A percentile compares a stretch with the other conserved stretches of the same genome.
These are phyloP conservation scores for Saccopteryx leptura DNA, from an alignment of 2,113 vertebrate species.

Conservation along the genomic window DNA sequence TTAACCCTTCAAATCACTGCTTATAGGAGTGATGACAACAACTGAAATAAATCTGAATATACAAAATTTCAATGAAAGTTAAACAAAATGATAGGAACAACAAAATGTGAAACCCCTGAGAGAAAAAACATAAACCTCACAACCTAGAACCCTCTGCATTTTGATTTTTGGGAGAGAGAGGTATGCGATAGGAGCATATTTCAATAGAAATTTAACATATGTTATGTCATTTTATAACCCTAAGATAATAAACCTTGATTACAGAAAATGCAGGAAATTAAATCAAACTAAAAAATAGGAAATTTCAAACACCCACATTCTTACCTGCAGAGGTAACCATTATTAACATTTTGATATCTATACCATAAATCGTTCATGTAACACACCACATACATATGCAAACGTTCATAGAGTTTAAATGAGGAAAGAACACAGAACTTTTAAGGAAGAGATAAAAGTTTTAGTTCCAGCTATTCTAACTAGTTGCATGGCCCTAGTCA, in stretches of 20 bases:
- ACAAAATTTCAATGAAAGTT: neutral
- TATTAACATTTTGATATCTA: constrained; percentile 12
- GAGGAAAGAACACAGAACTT: neutral
- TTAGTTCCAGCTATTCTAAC: neutral
- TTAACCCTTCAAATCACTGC: neutral
- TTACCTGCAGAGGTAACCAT: neutral
- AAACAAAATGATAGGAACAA: neutral
- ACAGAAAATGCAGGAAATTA: neutral
- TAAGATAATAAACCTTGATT: neutral
- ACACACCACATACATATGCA: neutral
- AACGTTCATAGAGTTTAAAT: neutral
- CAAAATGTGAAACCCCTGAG: neutral
- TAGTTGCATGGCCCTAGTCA: neutral
- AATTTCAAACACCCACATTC: neutral
- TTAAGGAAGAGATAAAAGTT: neutral
- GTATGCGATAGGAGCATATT: neutral
- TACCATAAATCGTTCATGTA: neutral
- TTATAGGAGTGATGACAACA: neutral
- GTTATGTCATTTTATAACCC: neutral
- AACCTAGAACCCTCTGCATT: neutral
- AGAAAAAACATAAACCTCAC: neutral
- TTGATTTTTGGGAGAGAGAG: neutral
- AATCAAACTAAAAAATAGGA: neutral
- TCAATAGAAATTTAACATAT: neutral
- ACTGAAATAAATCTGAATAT: neutral